Percentiles rank a stretch among this genome's conserved stretches.
Evolutionary conservation across 2,888 invertebrate species (phyloP).

Genomic region (Stenchaetothrips biformis): DNA sequence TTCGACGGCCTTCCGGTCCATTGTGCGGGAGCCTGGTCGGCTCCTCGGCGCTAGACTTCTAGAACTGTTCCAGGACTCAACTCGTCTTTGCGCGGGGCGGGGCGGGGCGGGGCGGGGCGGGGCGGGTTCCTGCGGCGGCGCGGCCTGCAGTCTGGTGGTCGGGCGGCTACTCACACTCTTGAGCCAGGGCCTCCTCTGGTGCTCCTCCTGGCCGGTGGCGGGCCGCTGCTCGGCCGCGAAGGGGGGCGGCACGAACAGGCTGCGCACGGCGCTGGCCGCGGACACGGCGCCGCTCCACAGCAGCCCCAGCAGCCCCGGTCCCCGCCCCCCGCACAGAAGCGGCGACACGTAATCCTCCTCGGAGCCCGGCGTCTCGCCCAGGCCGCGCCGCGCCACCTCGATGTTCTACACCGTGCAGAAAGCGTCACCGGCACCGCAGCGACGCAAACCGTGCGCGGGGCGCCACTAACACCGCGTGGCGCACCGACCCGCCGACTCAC

Average conservation of each 20-base stretch:
- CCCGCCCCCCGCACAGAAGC: background rate
- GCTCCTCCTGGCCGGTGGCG: background rate
- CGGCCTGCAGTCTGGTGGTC: too few species aligned
- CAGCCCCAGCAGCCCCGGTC: background rate
- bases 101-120: too few species aligned
- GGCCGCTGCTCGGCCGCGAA: background rate
- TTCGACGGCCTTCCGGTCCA: too few species aligned
- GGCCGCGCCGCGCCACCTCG: constrained; percentile 16
- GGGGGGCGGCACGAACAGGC: background rate
- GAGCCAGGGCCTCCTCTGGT: background rate
- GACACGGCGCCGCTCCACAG: background rate
- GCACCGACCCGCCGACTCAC: too few species aligned
- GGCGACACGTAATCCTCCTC: background rate
- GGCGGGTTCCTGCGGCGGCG: too few species aligned
- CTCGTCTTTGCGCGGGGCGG: too few species aligned
- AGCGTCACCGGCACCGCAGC: too few species aligned
- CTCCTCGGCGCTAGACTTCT: too few species aligned
- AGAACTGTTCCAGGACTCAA: too few species aligned
- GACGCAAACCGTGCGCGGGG: too few species aligned
- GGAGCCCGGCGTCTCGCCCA: constrained; percentile 5
- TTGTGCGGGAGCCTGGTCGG: too few species aligned
- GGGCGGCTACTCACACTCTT: background rate
- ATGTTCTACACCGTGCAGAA: background rate
- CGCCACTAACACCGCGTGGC: too few species aligned
- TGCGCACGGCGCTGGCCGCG: background rate